Conservation (phyloP, 2,113 vertebrate genomes). For the Cygnus buccinator region DNA sequence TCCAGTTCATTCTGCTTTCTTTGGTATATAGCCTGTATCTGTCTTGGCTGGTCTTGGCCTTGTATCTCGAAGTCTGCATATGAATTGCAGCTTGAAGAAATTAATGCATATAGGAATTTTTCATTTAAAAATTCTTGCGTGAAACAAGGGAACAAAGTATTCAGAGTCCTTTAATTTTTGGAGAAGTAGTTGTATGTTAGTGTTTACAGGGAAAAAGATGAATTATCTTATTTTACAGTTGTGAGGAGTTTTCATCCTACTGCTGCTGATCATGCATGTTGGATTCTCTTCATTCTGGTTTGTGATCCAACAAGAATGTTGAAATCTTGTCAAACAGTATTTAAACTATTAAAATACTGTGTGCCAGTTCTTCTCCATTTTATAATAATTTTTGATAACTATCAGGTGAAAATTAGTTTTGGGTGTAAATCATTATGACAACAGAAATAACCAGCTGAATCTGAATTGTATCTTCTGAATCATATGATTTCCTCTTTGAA, state of each 20-base stretch:
- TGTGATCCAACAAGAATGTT: conserved; percentile 18
- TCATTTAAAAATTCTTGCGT: neutral
- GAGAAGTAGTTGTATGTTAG: neutral
- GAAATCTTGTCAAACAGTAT: conserved; percentile 45
- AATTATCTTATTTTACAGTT: neutral
- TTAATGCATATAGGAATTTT: neutral
- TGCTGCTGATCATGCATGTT: neutral
- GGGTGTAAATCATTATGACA: neutral
- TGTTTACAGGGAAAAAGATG: neutral
- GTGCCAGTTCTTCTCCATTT: conserved; percentile 19
- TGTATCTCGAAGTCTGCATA: neutral
- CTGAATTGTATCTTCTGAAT: conserved; percentile 14
- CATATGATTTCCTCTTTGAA: conserved; percentile 33
- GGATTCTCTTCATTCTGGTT: neutral
- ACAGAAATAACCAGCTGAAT: conserved; percentile 30
- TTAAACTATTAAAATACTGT: conserved; percentile 53
- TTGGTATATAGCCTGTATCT: neutral
- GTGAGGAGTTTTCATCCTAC: neutral
- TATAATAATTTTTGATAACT: conserved; percentile 27
- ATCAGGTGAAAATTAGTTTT: conserved; percentile 56
- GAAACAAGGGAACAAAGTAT: neutral
- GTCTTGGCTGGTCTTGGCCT: neutral
- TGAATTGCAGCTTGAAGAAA: neutral
- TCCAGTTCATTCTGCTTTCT: neutral
- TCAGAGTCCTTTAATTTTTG: neutral